Evolutionary conservation across 2,888 invertebrate genomes (phyloP).

Genomic region (Steinernema hermaphroditum): DNA sequence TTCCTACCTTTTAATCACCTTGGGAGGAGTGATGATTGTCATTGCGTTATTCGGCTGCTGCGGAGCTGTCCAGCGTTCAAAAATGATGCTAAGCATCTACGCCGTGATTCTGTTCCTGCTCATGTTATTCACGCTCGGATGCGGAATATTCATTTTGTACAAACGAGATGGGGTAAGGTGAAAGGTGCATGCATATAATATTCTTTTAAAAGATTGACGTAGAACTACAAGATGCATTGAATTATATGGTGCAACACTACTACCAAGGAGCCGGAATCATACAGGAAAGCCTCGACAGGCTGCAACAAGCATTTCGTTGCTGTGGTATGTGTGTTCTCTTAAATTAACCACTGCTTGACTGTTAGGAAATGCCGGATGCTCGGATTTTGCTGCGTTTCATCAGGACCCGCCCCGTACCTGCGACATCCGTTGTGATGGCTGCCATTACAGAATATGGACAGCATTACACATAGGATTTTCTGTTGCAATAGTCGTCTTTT

Average conservation of each 20-base stretch:
- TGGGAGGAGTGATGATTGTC: slow-evolving; percentile 60
- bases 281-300: slow-evolving; percentile 62
- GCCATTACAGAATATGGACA: slow-evolving; percentile 61
- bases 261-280: slow-evolving; percentile 64
- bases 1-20: slow-evolving; percentile 64
- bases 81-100: slow-evolving; percentile 56
- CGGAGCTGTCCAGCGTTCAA: slow-evolving; percentile 53
- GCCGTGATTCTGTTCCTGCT: slow-evolving; percentile 53
- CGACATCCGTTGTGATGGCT: slow-evolving; percentile 65
- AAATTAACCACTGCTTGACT: not conserved
- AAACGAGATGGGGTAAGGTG: slow-evolving; percentile 58
- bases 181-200: not conserved
- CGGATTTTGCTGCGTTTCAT: slow-evolving; percentile 62
- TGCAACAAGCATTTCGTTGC: slow-evolving; percentile 64
- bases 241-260: slow-evolving; percentile 67
- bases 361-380: slow-evolving; percentile 64
- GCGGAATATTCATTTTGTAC: slow-evolving; percentile 61
- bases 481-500: slow-evolving; percentile 60
- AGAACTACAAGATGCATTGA: slow-evolving; percentile 64
- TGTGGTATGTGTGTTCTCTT: slow-evolving; percentile 49
- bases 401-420: slow-evolving; percentile 64
- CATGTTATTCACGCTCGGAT: slow-evolving; percentile 57
- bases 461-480: slow-evolving; percentile 63
- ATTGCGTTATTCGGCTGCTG: slow-evolving; percentile 64
- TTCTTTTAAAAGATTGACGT: slow-evolving; percentile 66